Conservation (phyloP, 2,888 invertebrate species). For the Mythimna ferrago region DNA sequence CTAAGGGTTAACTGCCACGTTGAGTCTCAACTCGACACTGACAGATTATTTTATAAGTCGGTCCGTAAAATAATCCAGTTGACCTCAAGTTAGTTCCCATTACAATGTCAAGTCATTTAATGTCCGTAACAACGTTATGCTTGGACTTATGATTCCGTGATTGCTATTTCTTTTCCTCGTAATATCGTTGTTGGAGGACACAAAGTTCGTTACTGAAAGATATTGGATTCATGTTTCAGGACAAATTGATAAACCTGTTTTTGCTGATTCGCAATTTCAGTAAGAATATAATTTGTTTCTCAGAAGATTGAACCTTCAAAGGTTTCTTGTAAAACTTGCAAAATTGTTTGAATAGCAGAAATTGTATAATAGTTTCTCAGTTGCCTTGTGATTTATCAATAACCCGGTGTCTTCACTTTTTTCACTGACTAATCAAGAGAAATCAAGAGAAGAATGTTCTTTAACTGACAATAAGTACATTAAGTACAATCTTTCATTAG, state of each 20-base stretch:
- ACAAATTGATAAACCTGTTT: conserved; percentile 29
- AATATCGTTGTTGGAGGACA: conserved; percentile 16
- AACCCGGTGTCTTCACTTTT: too few relatives aligned
- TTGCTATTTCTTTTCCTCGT: conserved; percentile 2
- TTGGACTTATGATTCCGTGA: conserved; percentile 13
- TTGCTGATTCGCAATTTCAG: conserved; percentile 12
- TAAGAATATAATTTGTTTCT: conserved; percentile 15
- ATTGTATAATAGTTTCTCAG: not conserved
- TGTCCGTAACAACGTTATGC: conserved; percentile 7
- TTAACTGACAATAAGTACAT: too few relatives aligned
- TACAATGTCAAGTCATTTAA: conserved; percentile 2
- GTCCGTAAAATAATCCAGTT: conserved; percentile 12
- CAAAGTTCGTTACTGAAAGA: conserved; percentile 32
- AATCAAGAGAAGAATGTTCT: too few relatives aligned
- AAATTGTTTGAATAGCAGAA: not conserved
- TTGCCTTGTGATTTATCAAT: too few relatives aligned
- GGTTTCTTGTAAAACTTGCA: not conserved
- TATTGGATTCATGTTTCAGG: conserved; percentile 19
- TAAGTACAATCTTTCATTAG: too few relatives aligned
- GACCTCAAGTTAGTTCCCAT: not conserved
- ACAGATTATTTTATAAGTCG: not conserved
- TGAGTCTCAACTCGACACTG: not conserved
- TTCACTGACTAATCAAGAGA: too few relatives aligned
- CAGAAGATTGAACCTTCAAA: not conserved
- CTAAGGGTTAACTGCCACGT: not conserved